Evolutionary conservation across 1,140 invertebrate species (phyloP).

Genomic region (Leptopilina boulardi): DNA sequence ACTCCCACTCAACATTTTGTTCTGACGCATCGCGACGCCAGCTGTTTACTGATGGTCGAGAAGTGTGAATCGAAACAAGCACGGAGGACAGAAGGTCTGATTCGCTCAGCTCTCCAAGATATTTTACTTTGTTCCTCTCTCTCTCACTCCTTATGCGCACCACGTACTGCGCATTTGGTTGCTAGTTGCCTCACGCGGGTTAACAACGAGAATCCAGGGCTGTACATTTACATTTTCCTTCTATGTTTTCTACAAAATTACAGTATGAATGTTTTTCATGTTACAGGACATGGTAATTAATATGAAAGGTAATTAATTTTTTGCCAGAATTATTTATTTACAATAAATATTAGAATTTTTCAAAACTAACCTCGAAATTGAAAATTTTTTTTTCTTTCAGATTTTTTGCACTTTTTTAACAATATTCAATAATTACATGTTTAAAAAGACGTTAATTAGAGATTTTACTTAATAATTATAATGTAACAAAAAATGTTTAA

Average conservation of each 20-base stretch:
- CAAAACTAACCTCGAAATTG: background rate
- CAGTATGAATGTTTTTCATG: background rate
- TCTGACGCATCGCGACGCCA: conserved; percentile 69
- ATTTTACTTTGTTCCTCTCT: conserved; percentile 28
- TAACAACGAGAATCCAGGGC: background rate
- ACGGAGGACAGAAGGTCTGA: conserved; percentile 39
- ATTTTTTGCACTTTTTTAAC: background rate
- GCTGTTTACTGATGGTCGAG: conserved; percentile 68
- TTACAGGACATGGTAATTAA: background rate
- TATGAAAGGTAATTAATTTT: background rate
- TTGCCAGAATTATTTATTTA: background rate
- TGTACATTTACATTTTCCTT: background rate
- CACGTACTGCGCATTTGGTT: background rate
- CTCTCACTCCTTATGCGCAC: background rate
- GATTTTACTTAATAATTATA: too few relatives aligned
- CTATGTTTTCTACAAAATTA: background rate
- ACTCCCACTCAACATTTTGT: conserved; percentile 58
- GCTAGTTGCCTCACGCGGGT: background rate
- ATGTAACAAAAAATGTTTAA: too few relatives aligned
- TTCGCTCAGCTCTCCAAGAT: conserved; percentile 43
- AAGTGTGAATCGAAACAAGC: conserved; percentile 54
- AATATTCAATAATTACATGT: background rate
- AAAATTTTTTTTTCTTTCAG: background rate
- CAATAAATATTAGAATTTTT: background rate
- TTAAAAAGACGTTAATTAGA: too few relatives aligned